Base-by-base conservation (phyloP, 2,888 invertebrate species). In the Microplitis manilae region DNA sequence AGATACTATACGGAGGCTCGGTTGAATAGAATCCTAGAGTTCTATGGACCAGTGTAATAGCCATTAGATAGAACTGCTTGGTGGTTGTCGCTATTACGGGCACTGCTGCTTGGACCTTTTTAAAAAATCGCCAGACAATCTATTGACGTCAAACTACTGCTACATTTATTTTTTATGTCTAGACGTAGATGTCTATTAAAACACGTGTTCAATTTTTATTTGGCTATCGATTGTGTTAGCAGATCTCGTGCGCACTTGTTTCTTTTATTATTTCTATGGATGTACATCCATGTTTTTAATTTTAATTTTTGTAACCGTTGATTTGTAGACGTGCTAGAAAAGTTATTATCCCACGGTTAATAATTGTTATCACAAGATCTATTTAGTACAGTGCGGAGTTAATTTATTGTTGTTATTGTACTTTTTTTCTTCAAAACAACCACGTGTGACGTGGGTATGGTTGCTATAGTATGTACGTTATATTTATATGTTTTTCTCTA, bases 401-500 rank as follows among this genome's bases (percentile, higher is more conserved):
- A 40, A 9, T 30, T 30, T 30, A 68, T 68, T 8, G 9, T 13
- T 50, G 8, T 50, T 13, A 50, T 50, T 50, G 50, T 50, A 8
- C 13, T 50, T 50, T 50, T 13, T 50, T 50, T 50, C 9, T 50
- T 50, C 13, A 50, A 50, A 50, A 60, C 20, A 69, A 69, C 38
- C 30, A 62, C 62, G 71, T 72, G 71, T 38, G 71, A 72, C 62
- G 60, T n/a, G 39, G 60, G 15, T 61, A 40, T 62, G 5, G 13
- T 13, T 50, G 5, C 30, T 30, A 30, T 2, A 2, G 30, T 30
- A 68, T 72, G 60, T 62, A 72, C 17, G 74, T 75, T 76, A 60
- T 50, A 50, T 50, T 9, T 50, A 50, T 40, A 50, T 38, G n/a
- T 67, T 68, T 74, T 69, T 73, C 50, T 69, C 75, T 17, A 70